Evolutionary conservation across 1,140 invertebrate genomes (phyloP).

Genomic region (Delia radicum): DNA sequence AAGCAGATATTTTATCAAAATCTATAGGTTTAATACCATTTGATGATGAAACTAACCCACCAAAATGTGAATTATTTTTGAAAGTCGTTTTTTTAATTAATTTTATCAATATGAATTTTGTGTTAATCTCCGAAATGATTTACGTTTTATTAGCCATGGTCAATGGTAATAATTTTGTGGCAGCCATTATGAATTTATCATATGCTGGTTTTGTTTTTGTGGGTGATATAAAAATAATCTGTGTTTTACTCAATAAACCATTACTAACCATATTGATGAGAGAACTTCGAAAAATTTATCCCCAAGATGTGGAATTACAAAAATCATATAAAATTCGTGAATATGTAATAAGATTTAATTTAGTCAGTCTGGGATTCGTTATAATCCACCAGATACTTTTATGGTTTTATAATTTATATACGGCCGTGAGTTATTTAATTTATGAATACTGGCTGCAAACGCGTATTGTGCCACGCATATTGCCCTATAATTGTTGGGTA

Average conservation of each 20-base stretch:
- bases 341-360: constrained; percentile 29
- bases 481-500: constrained; percentile 45
- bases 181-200: constrained; percentile 45
- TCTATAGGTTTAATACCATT: constrained; percentile 45
- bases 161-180: constrained; percentile 40
- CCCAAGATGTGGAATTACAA: constrained; percentile 12
- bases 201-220: constrained; percentile 46
- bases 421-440: constrained; percentile 40
- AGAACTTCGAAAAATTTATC: constrained; percentile 35
- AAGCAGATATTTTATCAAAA: constrained; percentile 37
- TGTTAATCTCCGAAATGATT: constrained; percentile 37
- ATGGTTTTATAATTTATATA: constrained; percentile 48
- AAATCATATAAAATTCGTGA: constrained; percentile 23
- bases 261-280: constrained; percentile 33
- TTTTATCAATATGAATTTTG: constrained; percentile 39
- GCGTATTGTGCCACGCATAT: constrained; percentile 32
- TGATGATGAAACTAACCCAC: constrained; percentile 15
- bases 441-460: constrained; percentile 38
- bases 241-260: constrained; percentile 32
- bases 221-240: constrained; percentile 41
- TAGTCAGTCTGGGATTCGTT: constrained; percentile 38
- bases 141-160: constrained; percentile 41
- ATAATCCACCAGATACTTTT: constrained; percentile 38
- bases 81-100: constrained; percentile 31
- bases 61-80: constrained; percentile 25